Base-by-base conservation (phyloP, 2,797 vertebrate genomes). In the Leptoclinus maculatus region DNA sequence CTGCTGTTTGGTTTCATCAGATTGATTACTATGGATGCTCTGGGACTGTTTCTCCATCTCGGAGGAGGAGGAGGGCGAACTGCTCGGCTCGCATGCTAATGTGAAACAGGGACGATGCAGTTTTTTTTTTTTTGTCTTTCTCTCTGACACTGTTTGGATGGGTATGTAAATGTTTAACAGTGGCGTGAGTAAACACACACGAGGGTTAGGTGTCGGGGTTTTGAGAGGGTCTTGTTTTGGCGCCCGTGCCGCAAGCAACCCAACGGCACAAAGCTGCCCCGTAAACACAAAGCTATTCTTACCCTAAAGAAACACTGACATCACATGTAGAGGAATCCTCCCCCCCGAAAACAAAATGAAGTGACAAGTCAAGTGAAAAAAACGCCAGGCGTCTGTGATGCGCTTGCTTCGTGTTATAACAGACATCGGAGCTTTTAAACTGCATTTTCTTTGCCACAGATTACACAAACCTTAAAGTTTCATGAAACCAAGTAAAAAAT, bases 131-230 rank as follows among this genome's bases (percentile, higher is more conserved):
- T 51, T 51, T n/a, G 23, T 13, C 49, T 51, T 81, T 57, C 68
- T 58, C 59, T n/a, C 80, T 66, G 87, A 92, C 85, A 84, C 80
- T 81, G 87, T 90, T 93, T 91, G 82, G 84, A 88, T 60, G 79
- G 23, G 77, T 70, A 75, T 88, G 83, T 93, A 91, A 92, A 93
- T 93, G 92, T 94, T 94, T 93, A 86, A 79, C 80, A 5, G 80
- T n/a, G 79, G 74, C 38, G 71, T 82, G 84, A 78, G 90, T 89
- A 91, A 91, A 91, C 89, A 89, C 86, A 64, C 83, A 83, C 66
- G 62, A 39, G 83, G 78, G 88, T 88, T 72, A 92, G 92, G 89
- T 91, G 93, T 93, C 17, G 6, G 78, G 75, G 54, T 77, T 86
- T 78, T n/a, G 62, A 79, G 82, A 63, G 41, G 45, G 69, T 5